Conservation (phyloP, 2,888 invertebrate species). For the Mycalesis mineus region DNA sequence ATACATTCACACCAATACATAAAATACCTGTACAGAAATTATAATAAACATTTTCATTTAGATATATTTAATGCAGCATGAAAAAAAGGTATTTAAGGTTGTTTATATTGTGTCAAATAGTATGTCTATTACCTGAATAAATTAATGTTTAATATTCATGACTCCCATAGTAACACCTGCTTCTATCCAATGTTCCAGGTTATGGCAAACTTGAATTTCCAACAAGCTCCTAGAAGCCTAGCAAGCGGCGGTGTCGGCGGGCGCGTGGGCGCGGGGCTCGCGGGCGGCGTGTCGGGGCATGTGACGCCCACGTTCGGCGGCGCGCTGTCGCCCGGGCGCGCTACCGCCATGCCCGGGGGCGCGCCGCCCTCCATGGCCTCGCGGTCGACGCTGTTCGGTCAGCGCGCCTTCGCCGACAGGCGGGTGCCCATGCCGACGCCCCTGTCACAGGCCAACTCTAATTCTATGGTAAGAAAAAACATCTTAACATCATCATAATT, state of each 20-base stretch:
- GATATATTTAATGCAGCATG: no score
- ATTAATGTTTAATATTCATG: no score
- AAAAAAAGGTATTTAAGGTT: no score
- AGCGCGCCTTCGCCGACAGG: conserved; percentile 87
- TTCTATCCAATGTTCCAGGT: conserved; percentile 80
- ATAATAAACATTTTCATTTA: no score
- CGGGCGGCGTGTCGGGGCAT: conserved; percentile 82
- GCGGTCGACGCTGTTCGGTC: conserved; percentile 84
- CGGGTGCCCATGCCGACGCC: conserved; percentile 82
- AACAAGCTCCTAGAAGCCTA: conserved; percentile 92
- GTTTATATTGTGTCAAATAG: no score
- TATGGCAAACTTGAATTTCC: conserved; percentile 96
- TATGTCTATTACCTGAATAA: no score
- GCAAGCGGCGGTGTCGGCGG: conserved; percentile 82
- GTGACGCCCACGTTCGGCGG: conserved; percentile 75
- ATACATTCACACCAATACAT: no score
- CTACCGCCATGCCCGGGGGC: conserved; percentile 68
- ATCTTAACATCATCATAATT: no score
- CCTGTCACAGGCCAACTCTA: conserved; percentile 75
- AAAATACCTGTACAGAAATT: no score
- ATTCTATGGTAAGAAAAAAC: conserved; percentile 64
- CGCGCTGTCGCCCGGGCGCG: conserved; percentile 68
- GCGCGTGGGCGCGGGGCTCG: conserved; percentile 82
- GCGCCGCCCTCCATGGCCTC: conserved; percentile 79
- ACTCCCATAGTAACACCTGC: no score